A percentile compares a stretch with the other conserved stretches of the same genome.
phyloP scores from a whole-genome alignment of 2,888 invertebrate species.

The Deilephila porcellus region DNA sequence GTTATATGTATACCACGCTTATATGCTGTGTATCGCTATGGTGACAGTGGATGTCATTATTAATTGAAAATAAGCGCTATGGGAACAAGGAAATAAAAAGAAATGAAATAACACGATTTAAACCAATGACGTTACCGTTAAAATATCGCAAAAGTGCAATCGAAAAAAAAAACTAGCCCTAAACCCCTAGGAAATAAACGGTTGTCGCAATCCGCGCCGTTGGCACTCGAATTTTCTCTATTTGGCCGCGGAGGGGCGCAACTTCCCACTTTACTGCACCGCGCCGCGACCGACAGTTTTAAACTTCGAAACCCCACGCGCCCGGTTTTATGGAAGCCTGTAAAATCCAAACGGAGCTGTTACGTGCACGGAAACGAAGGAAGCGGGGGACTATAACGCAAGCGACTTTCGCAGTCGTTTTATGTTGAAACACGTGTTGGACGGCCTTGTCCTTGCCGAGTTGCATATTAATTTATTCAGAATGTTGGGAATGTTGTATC shows the following conservation, averaged over 20 bases:
- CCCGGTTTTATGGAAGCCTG: conserved; percentile 16
- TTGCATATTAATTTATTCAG: too few relatives aligned
- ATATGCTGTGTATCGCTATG: too few relatives aligned
- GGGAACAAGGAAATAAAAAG: too few relatives aligned
- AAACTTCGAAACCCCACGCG: conserved; percentile 40
- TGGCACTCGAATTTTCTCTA: conserved; percentile 11
- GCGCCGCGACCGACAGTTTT: conserved; percentile 46
- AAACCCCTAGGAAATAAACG: background rate
- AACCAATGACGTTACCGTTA: background rate
- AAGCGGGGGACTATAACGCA: background rate
- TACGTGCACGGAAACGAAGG: background rate
- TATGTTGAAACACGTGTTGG: background rate
- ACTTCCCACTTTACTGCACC: conserved; percentile 46
- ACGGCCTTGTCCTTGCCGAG: too few relatives aligned
- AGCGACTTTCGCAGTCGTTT: background rate
- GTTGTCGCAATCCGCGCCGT: too few relatives aligned
- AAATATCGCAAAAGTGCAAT: background rate
- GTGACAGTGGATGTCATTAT: too few relatives aligned
- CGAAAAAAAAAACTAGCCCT: background rate
- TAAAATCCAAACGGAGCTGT: conserved; percentile 18
- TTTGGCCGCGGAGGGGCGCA: conserved; percentile 34
- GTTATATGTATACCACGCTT: too few relatives aligned
- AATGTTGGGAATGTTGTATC: too few relatives aligned
- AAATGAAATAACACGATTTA: background rate
- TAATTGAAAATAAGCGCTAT: too few relatives aligned